A percentile compares a stretch with the other conserved stretches of the same genome.
Evolutionary conservation across 2,888 invertebrate genomes (phyloP).

Genomic region (Lumbricus terrestris): DNA sequence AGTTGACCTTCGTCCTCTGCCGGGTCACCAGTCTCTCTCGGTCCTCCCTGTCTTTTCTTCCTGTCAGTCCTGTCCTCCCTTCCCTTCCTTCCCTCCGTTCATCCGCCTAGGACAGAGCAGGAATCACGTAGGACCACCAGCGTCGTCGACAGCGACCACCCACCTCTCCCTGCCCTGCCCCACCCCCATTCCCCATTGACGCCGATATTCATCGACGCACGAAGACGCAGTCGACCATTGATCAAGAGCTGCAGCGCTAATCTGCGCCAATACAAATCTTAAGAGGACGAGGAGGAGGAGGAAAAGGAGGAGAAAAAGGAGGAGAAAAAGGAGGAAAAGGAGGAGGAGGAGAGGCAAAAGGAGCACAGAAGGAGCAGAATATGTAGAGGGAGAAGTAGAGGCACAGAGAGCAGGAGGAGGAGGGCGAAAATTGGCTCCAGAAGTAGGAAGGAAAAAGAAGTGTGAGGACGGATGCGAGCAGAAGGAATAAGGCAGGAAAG

Average conservation of each 20-base stretch:
- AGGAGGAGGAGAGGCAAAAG: background rate
- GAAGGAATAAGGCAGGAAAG: too few species aligned
- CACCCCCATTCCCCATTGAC: background rate
- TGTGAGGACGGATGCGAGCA: too few species aligned
- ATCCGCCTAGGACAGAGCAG: background rate
- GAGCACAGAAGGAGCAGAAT: background rate
- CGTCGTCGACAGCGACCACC: background rate
- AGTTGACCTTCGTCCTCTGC: background rate
- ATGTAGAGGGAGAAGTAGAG: background rate
- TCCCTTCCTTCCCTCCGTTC: background rate
- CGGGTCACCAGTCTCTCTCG: too few species aligned
- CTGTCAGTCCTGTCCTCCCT: too few species aligned
- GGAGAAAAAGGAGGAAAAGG: background rate
- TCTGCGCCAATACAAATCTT: background rate
- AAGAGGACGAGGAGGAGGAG: background rate
- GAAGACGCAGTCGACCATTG: slow-evolving; percentile 3
- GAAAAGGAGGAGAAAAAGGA: background rate
- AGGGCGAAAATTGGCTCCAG: too few species aligned
- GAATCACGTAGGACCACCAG: background rate
- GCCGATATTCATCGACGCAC: background rate
- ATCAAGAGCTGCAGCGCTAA: background rate
- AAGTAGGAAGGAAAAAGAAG: too few species aligned
- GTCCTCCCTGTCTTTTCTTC: too few species aligned
- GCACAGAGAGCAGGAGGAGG: too few species aligned
- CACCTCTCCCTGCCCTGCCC: too few species aligned